Evolutionary conservation across 2,888 invertebrate species (phyloP).

Genomic region (Acronicta aceris): DNA sequence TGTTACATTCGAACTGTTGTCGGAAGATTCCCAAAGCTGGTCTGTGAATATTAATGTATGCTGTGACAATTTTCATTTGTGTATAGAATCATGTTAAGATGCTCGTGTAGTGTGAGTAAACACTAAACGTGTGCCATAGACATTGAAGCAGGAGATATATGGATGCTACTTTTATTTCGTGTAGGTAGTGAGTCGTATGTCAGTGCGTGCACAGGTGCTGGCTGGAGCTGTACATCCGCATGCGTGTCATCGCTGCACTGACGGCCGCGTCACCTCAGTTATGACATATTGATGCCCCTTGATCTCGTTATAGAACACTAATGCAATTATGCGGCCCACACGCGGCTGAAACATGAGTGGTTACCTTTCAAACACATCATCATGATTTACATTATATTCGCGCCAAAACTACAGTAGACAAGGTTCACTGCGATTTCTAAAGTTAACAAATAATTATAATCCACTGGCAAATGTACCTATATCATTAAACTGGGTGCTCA

Average conservation of each 20-base stretch:
- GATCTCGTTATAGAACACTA: slow-evolving; percentile 58
- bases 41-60: slow-evolving; percentile 37
- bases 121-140: slow-evolving; percentile 59
- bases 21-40: slow-evolving; percentile 53
- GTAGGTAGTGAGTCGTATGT: slow-evolving; percentile 62
- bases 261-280: slow-evolving; percentile 34
- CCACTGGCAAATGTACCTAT: slow-evolving; percentile 12
- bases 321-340: slow-evolving; percentile 49
- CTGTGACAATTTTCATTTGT: slow-evolving; percentile 35
- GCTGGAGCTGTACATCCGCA: slow-evolving; percentile 55
- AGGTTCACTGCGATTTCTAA: slow-evolving; percentile 27
- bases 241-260: slow-evolving; percentile 55
- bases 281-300: slow-evolving; percentile 62
- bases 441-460: slow-evolving; percentile 25
- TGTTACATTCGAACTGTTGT: slow-evolving; percentile 35
- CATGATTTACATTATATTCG: slow-evolving; percentile 49
- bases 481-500: background rate
- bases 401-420: slow-evolving; percentile 39
- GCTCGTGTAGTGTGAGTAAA: slow-evolving; percentile 44
- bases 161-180: slow-evolving; percentile 61
- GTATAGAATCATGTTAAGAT: slow-evolving; percentile 30
- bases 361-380: slow-evolving; percentile 42
- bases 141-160: slow-evolving; percentile 71
- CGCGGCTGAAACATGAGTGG: slow-evolving; percentile 16
- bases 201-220: slow-evolving; percentile 65